phyloP scores from a whole-genome alignment of 2,113 vertebrate genomes.

The Aspiorhynchus laticeps region DNA sequence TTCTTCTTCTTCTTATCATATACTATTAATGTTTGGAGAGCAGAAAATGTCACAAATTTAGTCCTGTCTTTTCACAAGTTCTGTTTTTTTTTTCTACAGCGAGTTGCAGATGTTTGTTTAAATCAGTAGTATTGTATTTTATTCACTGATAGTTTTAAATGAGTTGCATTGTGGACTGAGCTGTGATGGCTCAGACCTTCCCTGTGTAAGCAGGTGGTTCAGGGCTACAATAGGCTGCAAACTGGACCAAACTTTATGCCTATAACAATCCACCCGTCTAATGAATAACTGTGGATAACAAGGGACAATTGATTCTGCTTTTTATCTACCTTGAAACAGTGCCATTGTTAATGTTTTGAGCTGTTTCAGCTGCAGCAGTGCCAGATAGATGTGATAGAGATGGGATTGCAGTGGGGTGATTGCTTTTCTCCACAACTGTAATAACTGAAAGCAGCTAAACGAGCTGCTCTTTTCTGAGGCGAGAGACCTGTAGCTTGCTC shows the following conservation, averaged over 20 bases:
- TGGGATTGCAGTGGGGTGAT: constrained; percentile 26
- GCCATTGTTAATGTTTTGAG: not conserved
- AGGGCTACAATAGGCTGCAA: not conserved
- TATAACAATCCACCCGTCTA: not conserved
- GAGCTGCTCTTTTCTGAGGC: constrained; percentile 12
- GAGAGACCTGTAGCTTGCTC: constrained; percentile 11
- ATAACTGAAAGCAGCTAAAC: constrained; percentile 24
- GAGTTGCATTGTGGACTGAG: not conserved
- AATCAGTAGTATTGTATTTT: not conserved
- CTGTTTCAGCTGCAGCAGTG: not conserved
- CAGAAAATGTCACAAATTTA: no score
- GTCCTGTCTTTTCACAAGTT: not conserved
- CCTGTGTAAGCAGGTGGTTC: not conserved
- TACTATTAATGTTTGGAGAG: not conserved
- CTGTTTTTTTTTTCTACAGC: not conserved
- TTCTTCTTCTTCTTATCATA: no score
- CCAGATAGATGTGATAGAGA: constrained; percentile 32
- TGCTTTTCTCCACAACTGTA: constrained; percentile 34
- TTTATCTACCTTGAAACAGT: not conserved
- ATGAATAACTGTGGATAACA: not conserved
- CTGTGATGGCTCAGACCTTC: not conserved
- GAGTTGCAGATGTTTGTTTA: not conserved
- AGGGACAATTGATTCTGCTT: not conserved
- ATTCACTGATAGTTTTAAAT: not conserved
- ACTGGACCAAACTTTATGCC: not conserved